Percentiles rank a stretch among this genome's conserved stretches.
These are phyloP conservation scores for Takifugu flavidus DNA, from an alignment of 2,113 vertebrate species.

Conservation along the genomic window DNA sequence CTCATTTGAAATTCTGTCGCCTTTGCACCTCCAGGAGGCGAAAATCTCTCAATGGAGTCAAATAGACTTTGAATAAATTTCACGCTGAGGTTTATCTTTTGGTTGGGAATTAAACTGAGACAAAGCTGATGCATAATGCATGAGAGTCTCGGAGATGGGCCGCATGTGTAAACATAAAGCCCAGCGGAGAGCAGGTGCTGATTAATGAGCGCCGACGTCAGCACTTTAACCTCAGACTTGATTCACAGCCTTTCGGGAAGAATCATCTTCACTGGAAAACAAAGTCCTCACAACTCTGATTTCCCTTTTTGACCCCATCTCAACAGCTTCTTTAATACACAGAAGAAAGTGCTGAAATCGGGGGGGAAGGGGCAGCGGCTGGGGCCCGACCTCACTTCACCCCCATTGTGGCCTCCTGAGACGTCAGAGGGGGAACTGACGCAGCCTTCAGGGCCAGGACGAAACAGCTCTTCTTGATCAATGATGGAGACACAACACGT, in stretches of 20 bases:
- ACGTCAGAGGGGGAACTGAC: no score
- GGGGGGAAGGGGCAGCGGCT: constrained; percentile 37
- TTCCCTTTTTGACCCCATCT: neutral
- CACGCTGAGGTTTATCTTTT: neutral
- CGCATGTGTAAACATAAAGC: neutral
- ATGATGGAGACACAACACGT: no score
- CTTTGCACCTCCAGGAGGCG: neutral
- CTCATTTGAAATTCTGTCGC: no score
- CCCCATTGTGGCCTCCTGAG: neutral
- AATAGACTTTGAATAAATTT: neutral
- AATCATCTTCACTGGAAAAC: constrained; percentile 30
- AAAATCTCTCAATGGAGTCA: neutral
- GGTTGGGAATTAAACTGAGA: constrained; percentile 18
- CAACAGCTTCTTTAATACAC: neutral
- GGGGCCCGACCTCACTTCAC: constrained; percentile 7
- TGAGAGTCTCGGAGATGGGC: constrained; percentile 26
- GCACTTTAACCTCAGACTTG: neutral
- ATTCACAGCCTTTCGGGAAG: neutral
- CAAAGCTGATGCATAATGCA: constrained; percentile 45
- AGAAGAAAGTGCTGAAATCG: neutral
- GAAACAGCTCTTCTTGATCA: no score
- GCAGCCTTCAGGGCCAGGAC: no score
- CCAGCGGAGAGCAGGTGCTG: constrained; percentile 20
- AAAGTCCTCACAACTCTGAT: neutral
- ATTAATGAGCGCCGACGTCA: neutral